Evolutionary conservation across 2,113 vertebrate species (phyloP), one percentile per base, ranked within the genome.

Genomic region (Corvus moneduloides): DNA sequence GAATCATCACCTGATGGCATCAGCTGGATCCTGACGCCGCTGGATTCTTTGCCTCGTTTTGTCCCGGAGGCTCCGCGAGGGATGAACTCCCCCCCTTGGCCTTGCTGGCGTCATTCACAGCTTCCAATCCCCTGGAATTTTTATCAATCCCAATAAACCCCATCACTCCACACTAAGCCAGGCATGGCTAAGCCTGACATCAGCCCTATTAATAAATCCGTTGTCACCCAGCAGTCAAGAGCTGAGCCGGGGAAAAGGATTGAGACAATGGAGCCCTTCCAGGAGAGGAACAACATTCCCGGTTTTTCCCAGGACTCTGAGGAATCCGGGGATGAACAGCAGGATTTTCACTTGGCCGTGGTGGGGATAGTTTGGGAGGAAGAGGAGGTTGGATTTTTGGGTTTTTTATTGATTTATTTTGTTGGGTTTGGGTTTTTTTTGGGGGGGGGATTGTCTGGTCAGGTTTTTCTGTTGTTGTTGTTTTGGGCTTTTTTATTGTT

Each of bases 191-290:
- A 64, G 39, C n/a, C 83, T 88, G 89, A 90, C 87, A 22, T 33
- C 69, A 83, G 58, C 9, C 49, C 91, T 88, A 48, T 54, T 59
- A 76, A 92, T 90, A 92, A 85, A 96, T 27, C 58, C 21, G 23
- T 23, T 30, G 13, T 61, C 76, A 81, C 35, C 28, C 33, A 14
- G 35, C 56, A 44, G 41, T 1, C 46, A 5, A 7, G 26, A 78
- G 35, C 1, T 16, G 59, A 27, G 71, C 39, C 11, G 3, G 43
- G n/a, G 35, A 26, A n/a, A 39, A 58, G 37, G 11, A 6, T 84
- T 78, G 11, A 3, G 61, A 71, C 48, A 78, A 85, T 2, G 52
- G 44, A 81, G 16, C 9, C 44, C 20, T 49, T 73, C 73, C 59
- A 84, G 35, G 85, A 41, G 63, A 5, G 32, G 8, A 55, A 39